Base-by-base conservation (phyloP, 2,888 invertebrate species). In the Oscheius sp. region DNA sequence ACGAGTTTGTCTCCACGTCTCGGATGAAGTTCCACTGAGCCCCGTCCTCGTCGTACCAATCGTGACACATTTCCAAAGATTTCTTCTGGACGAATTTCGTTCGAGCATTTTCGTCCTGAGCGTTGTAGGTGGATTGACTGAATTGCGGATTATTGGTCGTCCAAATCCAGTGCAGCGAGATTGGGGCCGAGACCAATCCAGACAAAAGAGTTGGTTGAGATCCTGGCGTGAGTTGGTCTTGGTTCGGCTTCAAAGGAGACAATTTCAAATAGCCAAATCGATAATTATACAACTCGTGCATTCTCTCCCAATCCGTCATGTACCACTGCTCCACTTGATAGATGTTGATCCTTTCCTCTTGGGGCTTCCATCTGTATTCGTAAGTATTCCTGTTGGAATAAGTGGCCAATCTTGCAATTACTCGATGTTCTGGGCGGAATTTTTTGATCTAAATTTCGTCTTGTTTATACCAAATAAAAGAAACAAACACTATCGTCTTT, bases 151-250 rank as follows among this genome's bases (percentile, higher is more conserved):
- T 82, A 65, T 83, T 78, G 12, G 76, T 69, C 3, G 82, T 81
- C 86, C 86, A 86, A 23, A 86, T 73, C 75, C 79, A 86, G 66
- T 86, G 86, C 45, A 86, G 75, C 0, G 86, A 82, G 25, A 86
- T 82, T 0, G 86, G 86, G 10, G 82, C 72, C 4, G 83, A 82
- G 12, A 86, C 82, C 5, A 45, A 50, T 17, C 69, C 69, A 6
- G 69, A 45, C 5, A 70, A 50, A 3, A 64, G 55, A 1, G 70
- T 65, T 34, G 70, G 74, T 20, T 31, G n/a, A 27, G 71, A 20
- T 2, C 37, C 37, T 17, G 33, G 55, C 4, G 17, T 70, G 55
- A 74, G 63, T 17, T 73, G 70, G 57, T 78, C 75, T 20, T 76
- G 73, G 57, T 81, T 81, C 2, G 73, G 65, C 45, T 76, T 71